Evolutionary conservation across 2,113 vertebrate species (phyloP), one percentile per base, ranked within the genome.

Genomic region (Megaptera novaeangliae): DNA sequence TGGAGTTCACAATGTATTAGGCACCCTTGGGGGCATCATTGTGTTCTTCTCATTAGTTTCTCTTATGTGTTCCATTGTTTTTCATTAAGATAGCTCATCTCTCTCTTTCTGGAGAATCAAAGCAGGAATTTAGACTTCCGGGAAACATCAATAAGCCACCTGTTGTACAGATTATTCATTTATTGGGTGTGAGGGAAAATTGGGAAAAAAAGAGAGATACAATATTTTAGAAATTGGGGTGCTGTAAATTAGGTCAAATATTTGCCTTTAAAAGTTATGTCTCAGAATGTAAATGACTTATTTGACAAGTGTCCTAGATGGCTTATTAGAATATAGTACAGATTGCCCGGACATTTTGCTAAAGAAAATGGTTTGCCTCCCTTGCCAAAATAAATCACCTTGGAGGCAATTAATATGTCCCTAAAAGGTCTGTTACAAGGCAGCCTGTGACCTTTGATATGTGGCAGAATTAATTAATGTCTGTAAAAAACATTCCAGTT

Each of bases 31-130:
- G n/a, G 31, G 20, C 72, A 59, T 88, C 72, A 6, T 39, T 1
- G 0, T 89, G 63, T 96, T 95, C 74, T 80, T 57, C 41, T 92
- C 85, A 85, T 78, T 94, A 55, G 39, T 78, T 97, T 95, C 17
- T 92, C 13, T 63, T 71, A 27, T 92, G 88, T 75, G 84, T 68
- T 97, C 83, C 85, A 31, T 74, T 84, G 52, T 93, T 75, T 44
- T 98, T 98, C 83, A 95, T 98, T 96, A 96, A 96, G 92, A 90
- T 69, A 61, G 64, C 15, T 96, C 75, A 39, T 83, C 0, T 95
- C 66, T 97, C 63, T 97, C 36, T 92, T 89, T 96, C 14, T 97
- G 69, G 92, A 87, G 96, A 98, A 97, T 55, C 93, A 96, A 96
- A 95, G 8, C 39, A 78, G n/a, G 34, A 86, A 69, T 91, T 78